Percentiles rank a stretch among this genome's conserved stretches.
Conservation (phyloP, 1,140 invertebrate species). For the Lordiphosa stackelbergi region DNA sequence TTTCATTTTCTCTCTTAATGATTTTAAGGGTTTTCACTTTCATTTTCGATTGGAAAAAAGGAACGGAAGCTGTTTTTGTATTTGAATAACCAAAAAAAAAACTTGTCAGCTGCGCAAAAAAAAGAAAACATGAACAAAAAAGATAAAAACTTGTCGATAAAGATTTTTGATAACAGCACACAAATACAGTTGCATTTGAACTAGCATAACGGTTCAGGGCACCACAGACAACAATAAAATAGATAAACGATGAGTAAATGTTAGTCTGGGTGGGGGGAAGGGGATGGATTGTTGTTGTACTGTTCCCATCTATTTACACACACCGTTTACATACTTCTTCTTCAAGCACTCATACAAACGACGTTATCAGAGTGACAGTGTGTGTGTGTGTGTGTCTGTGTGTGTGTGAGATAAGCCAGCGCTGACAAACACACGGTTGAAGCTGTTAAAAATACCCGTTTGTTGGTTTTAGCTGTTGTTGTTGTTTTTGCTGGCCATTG, state of each 20-base stretch:
- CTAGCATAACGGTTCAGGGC: constrained; percentile 28
- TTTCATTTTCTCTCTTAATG: constrained; percentile 15
- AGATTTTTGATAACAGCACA: constrained; percentile 36
- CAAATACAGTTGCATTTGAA: constrained; percentile 24
- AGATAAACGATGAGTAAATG: constrained; percentile 42
- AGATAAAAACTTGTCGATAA: constrained; percentile 29
- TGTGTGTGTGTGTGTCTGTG: neutral
- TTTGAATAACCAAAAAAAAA: constrained; percentile 24
- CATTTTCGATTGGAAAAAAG: too few relatives aligned
- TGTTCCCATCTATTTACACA: too few relatives aligned
- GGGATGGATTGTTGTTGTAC: too few relatives aligned
- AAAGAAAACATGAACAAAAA: neutral
- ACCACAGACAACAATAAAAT: constrained; percentile 17
- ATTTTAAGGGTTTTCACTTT: constrained; percentile 14
- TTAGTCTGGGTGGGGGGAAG: too few relatives aligned
- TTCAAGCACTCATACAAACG: too few relatives aligned
- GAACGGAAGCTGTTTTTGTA: neutral
- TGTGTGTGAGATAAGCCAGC: constrained; percentile 31
- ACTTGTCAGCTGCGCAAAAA: constrained; percentile 17
- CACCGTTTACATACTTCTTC: too few relatives aligned
- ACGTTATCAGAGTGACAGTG: neutral
- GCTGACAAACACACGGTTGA: constrained; percentile 1
- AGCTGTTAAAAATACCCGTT: constrained; percentile 32
- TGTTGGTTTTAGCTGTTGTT: too few relatives aligned
- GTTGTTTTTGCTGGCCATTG: too few relatives aligned